Evolutionary conservation across 1,140 invertebrate genomes (phyloP).

Genomic region (Uloborus diversus): DNA sequence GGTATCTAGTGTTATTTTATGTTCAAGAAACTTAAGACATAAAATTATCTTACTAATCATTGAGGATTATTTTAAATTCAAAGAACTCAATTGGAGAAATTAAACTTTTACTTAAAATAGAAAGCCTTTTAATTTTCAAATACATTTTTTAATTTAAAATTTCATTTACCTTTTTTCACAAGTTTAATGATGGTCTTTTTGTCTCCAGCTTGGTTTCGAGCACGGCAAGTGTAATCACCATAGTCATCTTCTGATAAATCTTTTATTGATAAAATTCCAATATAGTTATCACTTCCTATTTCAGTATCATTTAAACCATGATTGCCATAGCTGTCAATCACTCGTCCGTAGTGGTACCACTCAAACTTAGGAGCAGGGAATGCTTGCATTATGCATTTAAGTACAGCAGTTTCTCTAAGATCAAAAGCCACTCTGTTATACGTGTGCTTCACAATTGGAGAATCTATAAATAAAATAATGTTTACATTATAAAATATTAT

Average conservation of each 20-base stretch:
- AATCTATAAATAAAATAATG: slow-evolving; percentile 66
- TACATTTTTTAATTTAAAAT: too few relatives aligned
- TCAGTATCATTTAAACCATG: slow-evolving; percentile 83
- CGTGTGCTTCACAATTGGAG: slow-evolving; percentile 83
- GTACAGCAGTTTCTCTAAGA: slow-evolving; percentile 80
- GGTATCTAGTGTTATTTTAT: too few relatives aligned
- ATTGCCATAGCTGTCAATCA: slow-evolving; percentile 67
- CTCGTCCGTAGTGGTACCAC: slow-evolving; percentile 78
- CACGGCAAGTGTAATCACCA: slow-evolving; percentile 87
- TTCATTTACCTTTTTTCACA: slow-evolving; percentile 60
- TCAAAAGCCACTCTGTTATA: slow-evolving; percentile 91
- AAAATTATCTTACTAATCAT: too few relatives aligned
- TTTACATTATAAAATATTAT: too few relatives aligned
- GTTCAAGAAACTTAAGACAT: too few relatives aligned
- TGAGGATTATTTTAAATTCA: too few relatives aligned
- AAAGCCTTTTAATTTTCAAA: too few relatives aligned
- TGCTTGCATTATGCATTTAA: slow-evolving; percentile 87
- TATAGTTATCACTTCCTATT: slow-evolving; percentile 85
- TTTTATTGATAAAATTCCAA: slow-evolving; percentile 79
- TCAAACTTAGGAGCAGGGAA: slow-evolving; percentile 92
- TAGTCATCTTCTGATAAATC: slow-evolving; percentile 81
- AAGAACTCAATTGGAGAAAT: too few relatives aligned
- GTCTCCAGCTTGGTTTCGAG: slow-evolving; percentile 74
- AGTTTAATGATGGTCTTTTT: slow-evolving; percentile 79
- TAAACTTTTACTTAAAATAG: too few relatives aligned